Evolutionary conservation across 1,140 invertebrate species (phyloP).

Genomic region (Heliothis subflexa): DNA sequence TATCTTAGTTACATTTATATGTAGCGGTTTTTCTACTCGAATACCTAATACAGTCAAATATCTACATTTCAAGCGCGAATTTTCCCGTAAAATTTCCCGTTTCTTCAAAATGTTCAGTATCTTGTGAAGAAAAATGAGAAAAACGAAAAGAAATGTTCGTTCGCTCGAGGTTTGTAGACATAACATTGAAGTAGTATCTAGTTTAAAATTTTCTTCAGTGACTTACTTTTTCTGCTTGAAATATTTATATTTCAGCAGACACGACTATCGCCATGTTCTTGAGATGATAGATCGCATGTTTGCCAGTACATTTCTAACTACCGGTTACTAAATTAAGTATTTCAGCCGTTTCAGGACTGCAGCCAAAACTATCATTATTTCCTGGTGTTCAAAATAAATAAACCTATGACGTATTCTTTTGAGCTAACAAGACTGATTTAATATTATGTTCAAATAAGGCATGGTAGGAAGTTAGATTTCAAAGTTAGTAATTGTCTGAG

Average conservation of each 20-base stretch:
- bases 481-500: not conserved
- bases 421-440: not conserved
- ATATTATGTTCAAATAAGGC: not conserved
- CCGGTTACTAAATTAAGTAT: constrained; percentile 18
- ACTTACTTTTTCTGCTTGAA: too few relatives aligned
- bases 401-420: not conserved
- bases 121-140: too few relatives aligned
- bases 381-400: constrained; percentile 19
- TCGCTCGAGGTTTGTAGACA: too few relatives aligned
- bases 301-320: constrained; percentile 4
- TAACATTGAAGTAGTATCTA: too few relatives aligned
- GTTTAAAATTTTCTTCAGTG: too few relatives aligned
- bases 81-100: too few relatives aligned
- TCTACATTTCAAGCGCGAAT: too few relatives aligned
- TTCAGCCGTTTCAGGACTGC: not conserved
- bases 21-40: too few relatives aligned
- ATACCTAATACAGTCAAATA: too few relatives aligned
- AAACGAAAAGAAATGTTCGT: too few relatives aligned
- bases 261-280: not conserved
- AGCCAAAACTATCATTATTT: constrained; percentile 21
- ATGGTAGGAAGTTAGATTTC: not conserved
- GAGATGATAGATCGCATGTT: constrained; percentile 17
- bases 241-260: not conserved
- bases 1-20: not conserved
- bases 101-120: too few relatives aligned